Percentiles rank a stretch among this genome's conserved stretches.
Conservation (phyloP, 2,797 vertebrate species). For the Tadarida brasiliensis region DNA sequence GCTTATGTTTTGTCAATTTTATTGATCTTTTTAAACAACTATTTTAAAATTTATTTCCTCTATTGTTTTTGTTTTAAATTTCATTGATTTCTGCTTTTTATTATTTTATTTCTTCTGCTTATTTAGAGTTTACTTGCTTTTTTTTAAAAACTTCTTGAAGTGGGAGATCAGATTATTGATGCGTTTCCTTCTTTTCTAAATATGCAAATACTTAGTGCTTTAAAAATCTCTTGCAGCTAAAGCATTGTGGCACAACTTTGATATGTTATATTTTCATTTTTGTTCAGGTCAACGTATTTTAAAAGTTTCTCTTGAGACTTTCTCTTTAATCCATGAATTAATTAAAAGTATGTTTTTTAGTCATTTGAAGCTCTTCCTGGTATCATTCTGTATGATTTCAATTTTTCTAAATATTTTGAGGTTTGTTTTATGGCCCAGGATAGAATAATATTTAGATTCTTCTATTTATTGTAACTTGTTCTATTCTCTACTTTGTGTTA, state of each 20-base stretch:
- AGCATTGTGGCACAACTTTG: neutral
- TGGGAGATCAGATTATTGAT: neutral
- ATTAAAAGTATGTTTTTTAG: neutral
- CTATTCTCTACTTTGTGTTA: neutral
- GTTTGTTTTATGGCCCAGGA: neutral
- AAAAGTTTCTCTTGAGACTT: neutral
- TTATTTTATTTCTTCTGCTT: neutral
- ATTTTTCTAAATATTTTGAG: neutral
- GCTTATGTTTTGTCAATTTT: neutral
- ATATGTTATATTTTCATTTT: neutral
- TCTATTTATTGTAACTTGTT: neutral
- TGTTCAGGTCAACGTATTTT: neutral
- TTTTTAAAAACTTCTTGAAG: neutral
- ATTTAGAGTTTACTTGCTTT: neutral
- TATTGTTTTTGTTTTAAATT: neutral
- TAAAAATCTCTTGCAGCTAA: neutral
- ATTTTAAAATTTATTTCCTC: neutral
- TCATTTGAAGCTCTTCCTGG: neutral
- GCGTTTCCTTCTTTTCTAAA: neutral
- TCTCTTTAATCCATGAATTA: neutral
- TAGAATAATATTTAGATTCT: neutral
- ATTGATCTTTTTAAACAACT: neutral
- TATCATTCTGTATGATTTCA: neutral
- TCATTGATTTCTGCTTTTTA: neutral
- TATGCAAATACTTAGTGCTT: neutral